Evolutionary conservation across 64 coral and sea anemone species (phyloP).

Genomic region (Actinia equina): DNA sequence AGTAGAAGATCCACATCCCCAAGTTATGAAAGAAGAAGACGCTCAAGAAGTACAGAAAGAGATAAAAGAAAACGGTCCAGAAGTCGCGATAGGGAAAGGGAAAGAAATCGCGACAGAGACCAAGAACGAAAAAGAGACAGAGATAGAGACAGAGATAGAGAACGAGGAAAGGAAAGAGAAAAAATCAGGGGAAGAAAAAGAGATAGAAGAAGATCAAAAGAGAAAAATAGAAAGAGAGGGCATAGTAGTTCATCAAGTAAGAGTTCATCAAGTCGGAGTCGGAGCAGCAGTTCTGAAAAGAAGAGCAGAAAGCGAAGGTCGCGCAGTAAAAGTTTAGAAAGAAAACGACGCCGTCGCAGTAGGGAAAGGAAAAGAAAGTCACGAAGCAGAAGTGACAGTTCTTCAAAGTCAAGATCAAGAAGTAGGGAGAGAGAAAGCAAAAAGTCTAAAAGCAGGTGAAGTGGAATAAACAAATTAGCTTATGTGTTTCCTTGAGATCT

Average conservation of each 20-base stretch:
- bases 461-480: no score
- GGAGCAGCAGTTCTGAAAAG: conserved; percentile 20
- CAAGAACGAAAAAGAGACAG: background rate
- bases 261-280: conserved; percentile 35
- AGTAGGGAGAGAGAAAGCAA: conserved; percentile 75
- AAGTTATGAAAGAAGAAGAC: conserved; percentile 35
- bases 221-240: conserved; percentile 34
- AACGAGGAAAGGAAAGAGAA: conserved; percentile 15
- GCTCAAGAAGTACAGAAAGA: conserved; percentile 50
- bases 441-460: conserved; percentile 74
- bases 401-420: conserved; percentile 74
- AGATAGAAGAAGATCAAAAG: conserved; percentile 20
- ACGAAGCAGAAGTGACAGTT: conserved; percentile 53
- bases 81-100: conserved; percentile 31
- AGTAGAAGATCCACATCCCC: background rate
- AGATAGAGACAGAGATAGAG: conserved; percentile 5
- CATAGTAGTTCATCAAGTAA: conserved; percentile 34
- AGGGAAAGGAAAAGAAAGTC: conserved; percentile 72
- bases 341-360: conserved; percentile 42
- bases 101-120: conserved; percentile 25
- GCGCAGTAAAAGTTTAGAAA: conserved; percentile 44
- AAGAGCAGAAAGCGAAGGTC: conserved; percentile 40
- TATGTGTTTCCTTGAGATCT: no score
- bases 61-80: conserved; percentile 26
- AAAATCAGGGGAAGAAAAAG: conserved; percentile 30